Evolutionary conservation across 2,113 vertebrate genomes (phyloP), one percentile per base, ranked within the genome.

Genomic region (Pontoporia blainvillei): DNA sequence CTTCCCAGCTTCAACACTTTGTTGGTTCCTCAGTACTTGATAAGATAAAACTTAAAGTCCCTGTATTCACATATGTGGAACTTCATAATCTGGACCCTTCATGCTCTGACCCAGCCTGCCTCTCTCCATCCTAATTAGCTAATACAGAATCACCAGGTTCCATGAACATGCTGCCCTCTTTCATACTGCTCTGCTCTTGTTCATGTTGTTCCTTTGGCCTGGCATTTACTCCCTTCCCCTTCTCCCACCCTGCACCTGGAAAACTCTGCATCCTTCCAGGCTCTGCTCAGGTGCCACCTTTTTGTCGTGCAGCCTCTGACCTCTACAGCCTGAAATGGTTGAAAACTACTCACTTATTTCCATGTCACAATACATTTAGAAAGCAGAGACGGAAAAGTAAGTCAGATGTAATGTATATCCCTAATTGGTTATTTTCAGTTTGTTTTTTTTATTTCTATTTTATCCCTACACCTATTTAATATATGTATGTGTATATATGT

Each of bases 391-490:
- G 15, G 17, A 46, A 41, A 94, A 78, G 61, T 17, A 71, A 95
- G 57, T 52, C 49, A 93, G 18, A 14, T 78, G 0, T 49, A 34
- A 62, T 67, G 41, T 71, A 79, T 5, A 23, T 54, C 23, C 7
- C 4, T n/a, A 81, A 41, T 20, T 39, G 0, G 4, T 86, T 79
- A 64, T 78, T 79, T 75, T 84, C 25, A 34, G 9, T 84, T 81
- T 90, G 39, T 64, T 87, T 93, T 93, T 76, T 90, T 96, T 49
- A 17, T 39, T 94, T 44, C 14, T 90, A 18, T 76, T 94, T 95
- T 52, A 49, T 59, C 13, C 57, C 10, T 27, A n/a, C 36, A 25
- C 1, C 12, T 87, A 29, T 76, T 95, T 76, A 71, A 69, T 44
- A 0, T 78, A 64, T 73, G 20, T 44, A 27, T 91, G 17, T 29